These are phyloP conservation scores for Pseudococcus viburni DNA, from an alignment of 2,888 invertebrate genomes.

Conservation along the genomic window DNA sequence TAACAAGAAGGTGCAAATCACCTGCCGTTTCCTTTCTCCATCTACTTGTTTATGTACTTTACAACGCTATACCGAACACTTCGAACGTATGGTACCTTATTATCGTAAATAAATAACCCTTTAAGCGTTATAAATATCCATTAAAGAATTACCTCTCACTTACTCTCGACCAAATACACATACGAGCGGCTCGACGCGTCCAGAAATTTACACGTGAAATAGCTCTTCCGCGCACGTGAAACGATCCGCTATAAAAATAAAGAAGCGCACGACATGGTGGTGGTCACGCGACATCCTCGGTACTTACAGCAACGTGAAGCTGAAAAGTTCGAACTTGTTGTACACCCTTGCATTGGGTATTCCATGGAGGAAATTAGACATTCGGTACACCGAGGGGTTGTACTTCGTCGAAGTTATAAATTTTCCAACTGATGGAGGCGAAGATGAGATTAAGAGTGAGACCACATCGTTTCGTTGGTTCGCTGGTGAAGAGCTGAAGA, in stretches of 20 bases:
- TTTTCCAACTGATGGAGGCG: neutral
- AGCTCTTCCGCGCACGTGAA: conserved; percentile 50
- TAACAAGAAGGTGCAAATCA: conserved; percentile 35
- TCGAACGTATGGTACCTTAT: neutral
- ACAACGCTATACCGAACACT: neutral
- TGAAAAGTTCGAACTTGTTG: conserved; percentile 56
- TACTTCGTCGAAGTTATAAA: neutral
- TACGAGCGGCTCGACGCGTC: neutral
- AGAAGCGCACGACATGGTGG: conserved; percentile 58
- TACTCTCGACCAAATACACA: neutral
- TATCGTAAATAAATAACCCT: conserved; percentile 47
- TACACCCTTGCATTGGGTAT: neutral
- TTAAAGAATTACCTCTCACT: conserved; percentile 55
- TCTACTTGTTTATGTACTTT: neutral
- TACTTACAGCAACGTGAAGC: conserved; percentile 11
- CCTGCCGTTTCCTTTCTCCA: conserved; percentile 29
- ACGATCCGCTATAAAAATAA: conserved; percentile 47
- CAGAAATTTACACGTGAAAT: conserved; percentile 58
- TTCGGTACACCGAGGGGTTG: neutral
- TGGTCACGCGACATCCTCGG: conserved; percentile 44
- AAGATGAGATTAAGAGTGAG: neutral
- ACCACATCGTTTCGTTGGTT: too few species aligned
- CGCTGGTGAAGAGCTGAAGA: neutral
- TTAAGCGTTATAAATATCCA: conserved; percentile 54
- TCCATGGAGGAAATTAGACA: neutral